Base-by-base conservation (phyloP, 2,113 vertebrate genomes). In the Sinosuthora webbiana region DNA sequence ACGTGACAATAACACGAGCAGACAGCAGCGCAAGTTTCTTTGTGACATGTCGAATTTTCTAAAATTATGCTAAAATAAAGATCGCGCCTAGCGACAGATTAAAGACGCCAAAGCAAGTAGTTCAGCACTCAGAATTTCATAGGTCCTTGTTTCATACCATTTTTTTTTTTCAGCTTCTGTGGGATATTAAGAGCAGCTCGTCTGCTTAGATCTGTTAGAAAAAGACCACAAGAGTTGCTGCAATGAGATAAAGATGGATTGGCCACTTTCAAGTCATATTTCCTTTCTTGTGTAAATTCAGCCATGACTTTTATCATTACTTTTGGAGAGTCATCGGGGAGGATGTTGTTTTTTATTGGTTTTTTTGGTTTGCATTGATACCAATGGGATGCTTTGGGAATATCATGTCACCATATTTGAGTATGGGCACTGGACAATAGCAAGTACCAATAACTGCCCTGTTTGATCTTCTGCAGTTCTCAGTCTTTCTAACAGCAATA, bases 401-500 rank as follows among this genome's bases (percentile, higher is more conserved):
- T 97, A 94, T 97, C 96, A 93, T 96, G 83, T 97, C 97, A 97
- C 95, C 95, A 65, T 77, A 53, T 83, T 97, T 94, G 95, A 95
- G 94, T 87, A 96, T 57, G 90, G 94, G 98, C 96, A 96, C 93
- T 15, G 97, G 98, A 98, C 98, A 98, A 98, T 98, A 98, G 96
- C 98, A 98, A 97, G 97, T 97, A 97, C 97, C 96, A 98, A 98
- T 98, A 98, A 98, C 98, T 98, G 97, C 97, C 98, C 97, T 93
- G 97, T 98, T 98, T 98, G 98, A 98, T 98, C 97, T 98, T 98
- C 98, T 97, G 97, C 98, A 98, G 99, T 99, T 98, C 99, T 98
- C 99, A 98, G 98, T 99, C 99, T 98, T 99, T 99, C 99, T 98
- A 99, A 98, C 99, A 99, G 99, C 98, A 98, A 98, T 98, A 99